Percentiles rank a stretch among this genome's conserved stretches.
phyloP scores from a whole-genome alignment of 2,797 vertebrate species.

The Pseudopleuronectes americanus region DNA sequence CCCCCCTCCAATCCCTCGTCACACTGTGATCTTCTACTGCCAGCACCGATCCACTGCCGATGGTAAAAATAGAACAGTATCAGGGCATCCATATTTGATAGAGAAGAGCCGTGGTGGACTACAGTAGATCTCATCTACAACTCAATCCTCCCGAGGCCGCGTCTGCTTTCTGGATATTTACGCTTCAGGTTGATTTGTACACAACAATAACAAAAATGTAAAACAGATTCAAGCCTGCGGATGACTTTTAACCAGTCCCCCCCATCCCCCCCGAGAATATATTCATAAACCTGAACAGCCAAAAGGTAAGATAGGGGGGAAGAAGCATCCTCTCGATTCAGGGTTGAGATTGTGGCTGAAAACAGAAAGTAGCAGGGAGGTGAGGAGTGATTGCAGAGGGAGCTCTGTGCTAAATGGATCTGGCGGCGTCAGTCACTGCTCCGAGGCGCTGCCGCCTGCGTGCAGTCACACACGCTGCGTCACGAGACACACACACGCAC shows the following conservation, averaged over 20 bases:
- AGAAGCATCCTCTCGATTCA: constrained; percentile 23
- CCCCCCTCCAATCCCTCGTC: constrained; percentile 66
- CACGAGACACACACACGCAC: constrained; percentile 52
- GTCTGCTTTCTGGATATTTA: constrained; percentile 48
- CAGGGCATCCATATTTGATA: constrained; percentile 82
- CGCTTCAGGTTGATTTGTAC: constrained; percentile 48
- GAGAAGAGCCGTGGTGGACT: constrained; percentile 61
- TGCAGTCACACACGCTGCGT: constrained; percentile 57
- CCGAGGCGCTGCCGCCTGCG: constrained; percentile 52
- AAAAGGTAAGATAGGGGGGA: constrained; percentile 6
- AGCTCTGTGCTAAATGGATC: constrained; percentile 70
- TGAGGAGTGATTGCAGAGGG: constrained; percentile 66
- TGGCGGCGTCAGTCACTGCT: constrained; percentile 66
- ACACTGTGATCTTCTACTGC: constrained; percentile 81
- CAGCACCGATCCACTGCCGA: constrained; percentile 75
- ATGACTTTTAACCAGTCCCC: constrained; percentile 39
- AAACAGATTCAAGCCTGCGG: constrained; percentile 39
- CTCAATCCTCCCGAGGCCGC: constrained; percentile 54
- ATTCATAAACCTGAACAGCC: constrained; percentile 47
- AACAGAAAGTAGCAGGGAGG: constrained; percentile 43
- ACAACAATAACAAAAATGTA: constrained; percentile 50
- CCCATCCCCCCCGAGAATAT: background rate
- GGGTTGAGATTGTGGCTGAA: constrained; percentile 42
- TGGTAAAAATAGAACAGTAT: constrained; percentile 84
- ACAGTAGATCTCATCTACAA: constrained; percentile 68